Conservation (phyloP, 2,888 invertebrate genomes). For the Strigamia transsilvanica region DNA sequence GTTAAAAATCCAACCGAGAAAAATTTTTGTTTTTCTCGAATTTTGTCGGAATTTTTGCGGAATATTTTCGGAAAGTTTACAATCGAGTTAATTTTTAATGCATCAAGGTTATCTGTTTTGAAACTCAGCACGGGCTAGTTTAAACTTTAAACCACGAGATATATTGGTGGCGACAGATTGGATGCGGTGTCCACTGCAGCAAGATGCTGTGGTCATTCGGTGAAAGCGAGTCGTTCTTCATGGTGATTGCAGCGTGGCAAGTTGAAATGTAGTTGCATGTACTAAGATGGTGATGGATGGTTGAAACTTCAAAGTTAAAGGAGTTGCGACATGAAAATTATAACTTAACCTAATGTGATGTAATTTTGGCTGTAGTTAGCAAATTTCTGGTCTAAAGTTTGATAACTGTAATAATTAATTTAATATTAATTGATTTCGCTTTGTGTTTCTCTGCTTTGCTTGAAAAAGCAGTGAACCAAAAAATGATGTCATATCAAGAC, state of each 20-base stretch:
- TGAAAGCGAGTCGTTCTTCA: conserved; percentile 29
- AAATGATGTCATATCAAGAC: too few relatives aligned
- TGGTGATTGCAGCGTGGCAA: conserved; percentile 12
- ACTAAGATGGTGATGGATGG: background rate
- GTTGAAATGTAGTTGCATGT: background rate
- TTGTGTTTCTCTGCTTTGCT: too few relatives aligned
- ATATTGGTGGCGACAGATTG: conserved; percentile 37
- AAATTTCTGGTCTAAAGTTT: too few relatives aligned
- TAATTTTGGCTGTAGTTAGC: too few relatives aligned
- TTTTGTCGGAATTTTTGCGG: background rate
- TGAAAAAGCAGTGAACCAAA: too few relatives aligned
- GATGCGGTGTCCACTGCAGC: conserved; percentile 33
- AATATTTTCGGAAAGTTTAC: too few relatives aligned
- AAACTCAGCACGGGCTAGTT: background rate
- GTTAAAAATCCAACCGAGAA: too few relatives aligned
- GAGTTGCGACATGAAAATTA: too few relatives aligned
- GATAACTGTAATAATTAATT: too few relatives aligned
- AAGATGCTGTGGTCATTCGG: background rate
- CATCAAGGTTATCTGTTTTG: background rate
- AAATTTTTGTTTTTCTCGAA: too few relatives aligned
- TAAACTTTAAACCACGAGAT: conserved; percentile 22
- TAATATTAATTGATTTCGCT: too few relatives aligned
- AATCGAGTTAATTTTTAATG: background rate
- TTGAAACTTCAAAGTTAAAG: background rate
- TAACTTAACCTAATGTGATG: too few relatives aligned